A percentile compares a stretch with the other conserved stretches of the same genome.
phyloP scores from a whole-genome alignment of 1,140 invertebrate genomes.

The Sogatella furcifera region DNA sequence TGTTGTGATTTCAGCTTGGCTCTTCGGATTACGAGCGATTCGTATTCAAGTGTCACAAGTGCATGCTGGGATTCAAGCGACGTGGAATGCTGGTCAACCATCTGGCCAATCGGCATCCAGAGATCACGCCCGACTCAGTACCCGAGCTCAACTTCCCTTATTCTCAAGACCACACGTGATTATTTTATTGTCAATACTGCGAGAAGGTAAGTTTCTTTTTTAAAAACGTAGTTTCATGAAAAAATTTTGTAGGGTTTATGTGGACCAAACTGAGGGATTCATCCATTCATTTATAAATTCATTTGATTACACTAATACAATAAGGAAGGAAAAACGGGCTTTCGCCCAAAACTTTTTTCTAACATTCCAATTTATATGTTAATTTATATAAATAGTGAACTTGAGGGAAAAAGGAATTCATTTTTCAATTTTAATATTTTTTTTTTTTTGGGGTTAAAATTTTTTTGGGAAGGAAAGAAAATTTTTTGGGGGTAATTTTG shows the following conservation, averaged over 20 bases:
- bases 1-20: constrained; percentile 9
- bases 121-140: constrained; percentile 58
- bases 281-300: too few species aligned
- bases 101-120: constrained; percentile 72
- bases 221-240: background rate
- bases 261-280: too few species aligned
- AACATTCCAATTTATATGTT: too few species aligned
- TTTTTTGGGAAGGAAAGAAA: too few species aligned
- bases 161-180: constrained; percentile 64
- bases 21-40: constrained; percentile 49
- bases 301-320: too few species aligned
- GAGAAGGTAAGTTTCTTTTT: constrained; percentile 46
- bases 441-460: too few species aligned
- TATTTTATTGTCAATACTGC: constrained; percentile 81
- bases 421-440: too few species aligned
- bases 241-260: background rate
- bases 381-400: too few species aligned
- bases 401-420: too few species aligned
- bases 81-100: constrained; percentile 79
- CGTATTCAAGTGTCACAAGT: constrained; percentile 71
- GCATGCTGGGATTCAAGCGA: constrained; percentile 70
- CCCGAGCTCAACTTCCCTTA: constrained; percentile 74
- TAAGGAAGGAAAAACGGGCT: too few species aligned
- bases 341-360: too few species aligned
- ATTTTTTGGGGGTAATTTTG: too few species aligned